A percentile compares a stretch with the other conserved stretches of the same genome.
These are phyloP conservation scores for Ostrea denselamellosa DNA, from an alignment of 1,140 invertebrate species.

Conservation along the genomic window DNA sequence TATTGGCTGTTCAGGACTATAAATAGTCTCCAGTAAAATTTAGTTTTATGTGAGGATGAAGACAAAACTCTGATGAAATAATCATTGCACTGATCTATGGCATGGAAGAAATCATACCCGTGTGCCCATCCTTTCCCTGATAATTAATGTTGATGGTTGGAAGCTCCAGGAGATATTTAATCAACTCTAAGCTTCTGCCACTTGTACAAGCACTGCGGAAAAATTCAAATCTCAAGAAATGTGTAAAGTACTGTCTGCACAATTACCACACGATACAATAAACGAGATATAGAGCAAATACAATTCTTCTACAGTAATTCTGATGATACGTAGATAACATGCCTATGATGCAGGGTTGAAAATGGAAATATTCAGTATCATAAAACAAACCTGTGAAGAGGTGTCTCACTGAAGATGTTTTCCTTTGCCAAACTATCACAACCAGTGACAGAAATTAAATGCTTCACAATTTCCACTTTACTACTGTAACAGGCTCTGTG, in stretches of 20 bases:
- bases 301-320: no score
- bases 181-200: slow-evolving; percentile 79
- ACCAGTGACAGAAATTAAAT: slow-evolving; percentile 76
- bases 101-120: slow-evolving; percentile 65
- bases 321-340: no score
- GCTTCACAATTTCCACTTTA: slow-evolving; percentile 79
- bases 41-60: no score
- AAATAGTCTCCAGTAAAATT: no score
- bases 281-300: no score
- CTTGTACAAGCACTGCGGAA: slow-evolving; percentile 78
- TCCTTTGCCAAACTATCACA: slow-evolving; percentile 76
- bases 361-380: no score
- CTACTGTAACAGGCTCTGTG: slow-evolving; percentile 80
- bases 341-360: no score
- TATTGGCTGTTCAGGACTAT: no score
- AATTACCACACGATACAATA: no score
- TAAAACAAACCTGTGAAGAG: slow-evolving; percentile 74
- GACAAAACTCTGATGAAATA: no score
- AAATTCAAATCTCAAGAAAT: not conserved
- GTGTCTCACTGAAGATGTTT: slow-evolving; percentile 80
- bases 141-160: slow-evolving; percentile 79
- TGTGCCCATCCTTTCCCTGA: slow-evolving; percentile 80
- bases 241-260: no score
- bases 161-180: slow-evolving; percentile 79
- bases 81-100: no score